Base-by-base conservation (phyloP, 2,888 invertebrate genomes). In the Mesorhabditis spiculigera region DNA sequence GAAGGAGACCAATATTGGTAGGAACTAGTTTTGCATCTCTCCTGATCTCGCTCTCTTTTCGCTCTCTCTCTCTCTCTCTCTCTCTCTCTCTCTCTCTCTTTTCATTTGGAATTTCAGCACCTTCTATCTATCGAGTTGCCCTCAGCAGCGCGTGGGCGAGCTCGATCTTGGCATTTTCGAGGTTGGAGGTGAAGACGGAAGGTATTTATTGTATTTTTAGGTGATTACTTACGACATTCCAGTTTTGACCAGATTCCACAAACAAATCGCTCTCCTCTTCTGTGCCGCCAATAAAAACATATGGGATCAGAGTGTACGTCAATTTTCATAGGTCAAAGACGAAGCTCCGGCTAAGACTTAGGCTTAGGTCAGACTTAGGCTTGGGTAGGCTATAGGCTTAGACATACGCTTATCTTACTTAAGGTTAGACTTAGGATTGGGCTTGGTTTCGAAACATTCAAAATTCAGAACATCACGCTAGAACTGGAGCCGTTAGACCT, bases 81-180 rank as follows among this genome's bases (percentile, higher is more conserved):
- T 50, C n/a, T 50, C n/a, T 50, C 10, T 1, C 8, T 10, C 58
- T 50, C n/a, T n/a, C 8, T 13, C 8, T 50, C 3, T n/a, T n/a
- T 13, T 13, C 10, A 10, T 50, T 50, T 3, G n/a, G n/a, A 50
- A 13, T 50, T 50, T n/a, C 58, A 50, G 58, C 58, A 10, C 10
- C 58, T 50, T 50, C 58, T 13, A 50, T 50, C 58, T 50, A n/a
- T 50, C 58, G 58, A 13, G 58, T 50, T 50, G 58, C 58, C n/a
- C n/a, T 50, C 10, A 50, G 10, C 8, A 50, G 58, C n/a, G 58
- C 58, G 8, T 50, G 58, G 58, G 58, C 58, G 8, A 50, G 58
- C 58, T 50, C 58, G 1, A 50, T 50, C n/a, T n/a, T 50, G n/a
- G 58, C 58, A 13, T 50, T 50, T 3, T 50, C 58, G 58, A 50